phyloP scores from a whole-genome alignment of 1,140 invertebrate species.

The Brachionus asplanchnoidis region DNA sequence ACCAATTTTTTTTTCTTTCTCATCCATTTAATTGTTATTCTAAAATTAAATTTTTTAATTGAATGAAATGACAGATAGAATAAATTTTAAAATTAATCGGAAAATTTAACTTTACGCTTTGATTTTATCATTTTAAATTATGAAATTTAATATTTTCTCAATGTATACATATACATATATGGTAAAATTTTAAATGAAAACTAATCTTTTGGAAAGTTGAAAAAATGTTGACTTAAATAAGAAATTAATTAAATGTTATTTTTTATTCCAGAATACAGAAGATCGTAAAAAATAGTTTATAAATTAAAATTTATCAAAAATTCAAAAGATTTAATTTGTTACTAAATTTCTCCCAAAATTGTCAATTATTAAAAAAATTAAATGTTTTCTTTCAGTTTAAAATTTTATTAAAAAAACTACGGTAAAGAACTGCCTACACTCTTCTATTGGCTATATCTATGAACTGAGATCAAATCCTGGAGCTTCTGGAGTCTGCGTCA shows the following conservation, averaged over 20 bases:
- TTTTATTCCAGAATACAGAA: too few relatives aligned
- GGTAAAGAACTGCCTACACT: too few relatives aligned
- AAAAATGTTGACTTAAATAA: not conserved
- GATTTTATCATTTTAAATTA: not conserved
- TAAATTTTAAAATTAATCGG: not conserved
- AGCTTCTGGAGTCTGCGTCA: too few relatives aligned
- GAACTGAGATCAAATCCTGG: too few relatives aligned
- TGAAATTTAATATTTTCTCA: not conserved
- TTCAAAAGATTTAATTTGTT: too few relatives aligned
- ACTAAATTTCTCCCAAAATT: too few relatives aligned
- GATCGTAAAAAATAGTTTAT: not conserved
- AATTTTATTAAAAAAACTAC: too few relatives aligned
- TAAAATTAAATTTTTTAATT: not conserved
- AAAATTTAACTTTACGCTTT: not conserved
- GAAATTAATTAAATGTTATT: too few relatives aligned
- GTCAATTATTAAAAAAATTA: too few relatives aligned
- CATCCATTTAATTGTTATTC: not conserved
- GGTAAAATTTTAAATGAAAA: not conserved
- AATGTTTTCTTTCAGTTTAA: too few relatives aligned
- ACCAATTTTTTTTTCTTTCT: not conserved
- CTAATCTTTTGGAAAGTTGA: not conserved
- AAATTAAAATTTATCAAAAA: too few relatives aligned
- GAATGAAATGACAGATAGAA: not conserved
- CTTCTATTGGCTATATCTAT: too few relatives aligned
- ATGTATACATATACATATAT: not conserved